Percentiles rank a stretch among this genome's conserved stretches.
phyloP scores from a whole-genome alignment of 2,113 vertebrate species.

The Platichthys stellatus region DNA sequence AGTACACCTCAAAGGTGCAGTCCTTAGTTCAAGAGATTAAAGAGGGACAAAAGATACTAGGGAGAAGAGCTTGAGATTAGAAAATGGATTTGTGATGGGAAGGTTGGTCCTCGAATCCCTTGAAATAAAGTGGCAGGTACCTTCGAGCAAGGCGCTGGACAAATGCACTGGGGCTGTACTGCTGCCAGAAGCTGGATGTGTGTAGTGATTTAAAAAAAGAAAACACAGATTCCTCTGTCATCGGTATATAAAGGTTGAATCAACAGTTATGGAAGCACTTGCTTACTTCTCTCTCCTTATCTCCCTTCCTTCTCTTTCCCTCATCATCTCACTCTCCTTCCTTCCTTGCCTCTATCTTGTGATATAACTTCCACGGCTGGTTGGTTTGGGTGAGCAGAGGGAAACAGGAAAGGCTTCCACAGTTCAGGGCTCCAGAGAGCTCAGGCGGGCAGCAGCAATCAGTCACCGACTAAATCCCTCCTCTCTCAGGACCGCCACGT shows the following conservation, averaged over 20 bases:
- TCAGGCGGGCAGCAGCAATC: slow-evolving; percentile 69
- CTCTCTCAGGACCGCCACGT: slow-evolving; percentile 55
- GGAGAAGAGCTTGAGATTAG: slow-evolving; percentile 6
- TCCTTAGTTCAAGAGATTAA: slow-evolving; percentile 8
- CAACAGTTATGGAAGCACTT: slow-evolving; percentile 9
- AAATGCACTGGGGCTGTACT: slow-evolving; percentile 17
- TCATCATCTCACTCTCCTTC: slow-evolving; percentile 22
- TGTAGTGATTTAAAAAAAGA: not conserved
- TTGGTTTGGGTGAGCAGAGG: slow-evolving; percentile 68
- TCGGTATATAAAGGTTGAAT: slow-evolving; percentile 10
- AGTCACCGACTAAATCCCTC: slow-evolving; percentile 71
- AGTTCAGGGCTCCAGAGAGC: slow-evolving; percentile 74
- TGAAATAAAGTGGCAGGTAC: slow-evolving; percentile 35
- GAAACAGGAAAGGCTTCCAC: slow-evolving; percentile 63
- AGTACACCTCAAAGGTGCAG: slow-evolving; percentile 11
- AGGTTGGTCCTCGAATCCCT: slow-evolving; percentile 29
- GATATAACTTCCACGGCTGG: slow-evolving; percentile 68
- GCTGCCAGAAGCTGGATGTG: slow-evolving; percentile 29
- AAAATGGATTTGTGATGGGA: slow-evolving; percentile 33
- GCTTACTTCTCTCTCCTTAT: slow-evolving; percentile 2
- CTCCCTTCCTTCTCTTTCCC: slow-evolving; percentile 15
- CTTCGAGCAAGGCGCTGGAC: slow-evolving; percentile 37
- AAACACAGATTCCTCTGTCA: slow-evolving; percentile 12
- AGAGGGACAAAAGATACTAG: slow-evolving; percentile 9
- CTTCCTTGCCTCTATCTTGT: slow-evolving; percentile 24